phyloP scores from a whole-genome alignment of 2,113 vertebrate genomes.

The Ctenodactylus gundi region DNA sequence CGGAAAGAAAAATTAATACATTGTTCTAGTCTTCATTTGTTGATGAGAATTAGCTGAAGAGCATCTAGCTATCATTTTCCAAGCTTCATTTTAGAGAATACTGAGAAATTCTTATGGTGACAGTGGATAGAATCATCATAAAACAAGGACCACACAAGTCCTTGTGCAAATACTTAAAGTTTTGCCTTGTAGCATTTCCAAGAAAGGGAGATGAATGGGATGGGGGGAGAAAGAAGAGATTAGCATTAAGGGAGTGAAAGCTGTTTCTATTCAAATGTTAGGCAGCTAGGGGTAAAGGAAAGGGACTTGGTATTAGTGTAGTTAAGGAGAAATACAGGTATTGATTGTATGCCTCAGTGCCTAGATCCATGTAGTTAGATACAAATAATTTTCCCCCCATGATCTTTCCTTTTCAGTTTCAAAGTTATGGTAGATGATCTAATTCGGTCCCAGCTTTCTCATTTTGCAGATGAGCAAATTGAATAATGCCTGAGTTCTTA shows the following conservation, averaged over 20 bases:
- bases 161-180: not conserved
- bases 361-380: not conserved
- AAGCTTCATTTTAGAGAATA: not conserved
- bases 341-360: not conserved
- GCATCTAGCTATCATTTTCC: not conserved
- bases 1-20: not conserved
- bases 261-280: not conserved
- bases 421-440: not conserved
- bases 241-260: not conserved
- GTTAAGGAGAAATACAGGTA: not conserved
- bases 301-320: not conserved
- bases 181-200: not conserved
- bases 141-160: not conserved
- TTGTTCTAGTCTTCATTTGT: not conserved
- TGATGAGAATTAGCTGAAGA: not conserved
- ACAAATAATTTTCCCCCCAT: not conserved
- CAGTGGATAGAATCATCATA: not conserved
- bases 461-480: not conserved
- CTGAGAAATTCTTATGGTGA: not conserved
- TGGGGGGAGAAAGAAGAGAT: not conserved
- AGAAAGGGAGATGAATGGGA: not conserved
- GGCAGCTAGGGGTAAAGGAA: not conserved
- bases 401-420: constrained; percentile 2
- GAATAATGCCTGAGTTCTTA: not conserved
- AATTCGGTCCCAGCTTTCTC: not conserved